Evolutionary conservation across 2,797 vertebrate species (phyloP), one percentile per base, ranked within the genome.

Genomic region (Periophthalmus magnuspinnatus): DNA sequence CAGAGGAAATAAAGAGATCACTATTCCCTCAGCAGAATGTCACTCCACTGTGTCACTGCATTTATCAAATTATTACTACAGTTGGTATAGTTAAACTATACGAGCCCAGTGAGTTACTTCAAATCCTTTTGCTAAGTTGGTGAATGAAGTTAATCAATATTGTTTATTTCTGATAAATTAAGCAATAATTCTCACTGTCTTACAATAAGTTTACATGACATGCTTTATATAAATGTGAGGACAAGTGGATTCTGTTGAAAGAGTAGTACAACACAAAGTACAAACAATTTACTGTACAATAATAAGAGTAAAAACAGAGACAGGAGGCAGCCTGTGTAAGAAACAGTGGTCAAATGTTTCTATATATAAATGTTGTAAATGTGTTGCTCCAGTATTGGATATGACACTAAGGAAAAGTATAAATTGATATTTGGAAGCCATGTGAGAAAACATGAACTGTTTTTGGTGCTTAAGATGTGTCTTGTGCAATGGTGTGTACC

Each of bases 11-110:
- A 83, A 22, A 84, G 76, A 83, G 74, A 74, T 83, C 81, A 87
- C 70, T 76, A 65, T 14, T 79, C 84, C 68, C 70, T 79, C 71
- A 68, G 61, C 78, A 90, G 79, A 88, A 84, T 83, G 77, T 75
- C 75, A 50, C 13, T 36, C 61, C 36, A 63, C n/a, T 16, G 38
- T 47, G 36, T 60, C 8, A 9, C 33, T 32, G 60, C 33, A 8
- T 34, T 34, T 59, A 24, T 5, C 13, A 32, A 58, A 28, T 33
- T 33, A 58, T 32, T 33, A 41, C 38, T 41, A 41, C 13, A 41
- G 38, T 41, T 9, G 13, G 38, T 41, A 22, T 55, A 48, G 47
- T 48, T 48, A 16, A 48, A 48, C 16, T 48, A 47, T 48, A 50
- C 5, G 48, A 50, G 17, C 7, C 48, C 48, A 17, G 48, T 50